Base-by-base conservation (phyloP, 2,113 vertebrate genomes). In the Vidua macroura region DNA sequence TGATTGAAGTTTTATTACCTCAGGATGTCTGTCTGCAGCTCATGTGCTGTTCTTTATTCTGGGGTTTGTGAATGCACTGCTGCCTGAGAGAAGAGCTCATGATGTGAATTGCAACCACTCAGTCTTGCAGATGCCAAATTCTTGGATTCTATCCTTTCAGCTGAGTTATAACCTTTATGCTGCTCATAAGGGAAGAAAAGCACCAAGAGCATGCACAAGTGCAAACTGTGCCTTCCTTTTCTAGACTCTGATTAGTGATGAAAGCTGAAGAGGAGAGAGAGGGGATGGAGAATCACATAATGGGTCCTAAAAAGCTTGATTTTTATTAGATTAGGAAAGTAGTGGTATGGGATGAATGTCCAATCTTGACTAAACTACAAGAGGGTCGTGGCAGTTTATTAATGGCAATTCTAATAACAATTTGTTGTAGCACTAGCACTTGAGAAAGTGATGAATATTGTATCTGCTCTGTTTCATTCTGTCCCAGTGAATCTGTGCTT, bases 1-100 rank as follows among this genome's bases (percentile, higher is more conserved):
- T 96, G 92, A 97, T 94, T 93, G 90, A 95, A 95, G 73, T 95
- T 96, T 75, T 92, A 92, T 95, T 96, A 96, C 75, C 80, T 86
- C 73, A 76, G 80, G 76, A 96, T 0, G 13, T 96, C 64, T 86
- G 59, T 81, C 72, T 95, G 79, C 43, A 77, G 77, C 37, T 96
- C 90, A 84, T 94, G 62, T 90, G 64, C 86, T 88, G 64, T 67
- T 91, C 73, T 95, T 97, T 91, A 96, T 77, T 78, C 59, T 66
- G 28, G 76, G 87, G 49, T 92, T 97, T 81, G 48, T 60, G 53
- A 94, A 72, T 48, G 83, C 82, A 49, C 76, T 95, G 48, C 70
- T 4, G 17, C 68, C 83, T 8, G 7, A 87, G 58, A 76, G 88
- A 46, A 74, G 75, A 53, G 75, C 81, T 95, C 58, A 30, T 66